Base-by-base conservation (phyloP, 2,888 invertebrate genomes). In the Lasioglossum villosulum region DNA sequence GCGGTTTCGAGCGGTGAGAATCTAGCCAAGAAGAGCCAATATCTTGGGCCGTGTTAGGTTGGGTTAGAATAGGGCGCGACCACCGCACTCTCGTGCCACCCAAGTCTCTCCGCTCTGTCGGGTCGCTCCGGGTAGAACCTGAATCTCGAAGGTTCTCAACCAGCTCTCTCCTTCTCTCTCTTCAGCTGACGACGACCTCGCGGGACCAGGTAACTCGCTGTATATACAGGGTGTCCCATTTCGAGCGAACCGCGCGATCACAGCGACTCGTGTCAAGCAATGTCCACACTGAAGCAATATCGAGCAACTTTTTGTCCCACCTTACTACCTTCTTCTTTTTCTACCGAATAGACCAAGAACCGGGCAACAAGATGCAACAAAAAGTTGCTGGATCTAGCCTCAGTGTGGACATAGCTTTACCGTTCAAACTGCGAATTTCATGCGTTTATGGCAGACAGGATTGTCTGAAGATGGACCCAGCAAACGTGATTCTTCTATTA, bases 101-200 rank as follows among this genome's bases (percentile, higher is more conserved):
- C 93, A 93, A 92, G 93, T 92, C 91, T 92, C 92, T 91, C 83
- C 83, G 81, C 70, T 84, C 89, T 83, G 90, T 90, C 91, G 89
- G 91, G 91, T 92, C 91, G 91, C 90, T 89, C 92, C 87, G 83
- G 82, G 92, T 92, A 93, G 93, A 94, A 94, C 95, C 94, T 94
- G 94, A 94, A 94, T 94, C 92, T 91, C 89, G 84, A 91, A 88
- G 94, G 94, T 94, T 94, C 94, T 94, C 95, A 94, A 93, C 92
- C 90, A 81, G 89, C 89, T 89, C 68, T 68, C 68, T 68, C 86
- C 75, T 37, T 79, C 39, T 39, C 70, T 76, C 88, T 83, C 84
- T 81, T 76, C 84, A 79, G 27, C 82, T 80, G 80, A 78, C 86
- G 80, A 80, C 86, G 68, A 79, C 56, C 81, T 71, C 83, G 66